Conservation (phyloP, 2,113 vertebrate genomes). For the Hypomesus transpacificus region DNA sequence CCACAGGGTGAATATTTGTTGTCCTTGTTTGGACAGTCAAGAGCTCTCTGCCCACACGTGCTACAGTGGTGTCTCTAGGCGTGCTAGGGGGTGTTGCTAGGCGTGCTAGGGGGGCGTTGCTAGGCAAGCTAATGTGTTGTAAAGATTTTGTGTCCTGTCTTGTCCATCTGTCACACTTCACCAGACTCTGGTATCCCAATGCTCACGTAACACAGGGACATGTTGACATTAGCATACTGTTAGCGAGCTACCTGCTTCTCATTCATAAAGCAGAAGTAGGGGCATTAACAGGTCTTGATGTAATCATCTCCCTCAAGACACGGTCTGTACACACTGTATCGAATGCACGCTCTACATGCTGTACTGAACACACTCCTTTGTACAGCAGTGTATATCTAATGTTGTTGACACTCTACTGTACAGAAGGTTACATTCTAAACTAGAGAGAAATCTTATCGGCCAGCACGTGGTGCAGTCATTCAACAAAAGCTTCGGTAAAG, state of each 20-base stretch:
- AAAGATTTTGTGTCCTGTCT: slow-evolving; percentile 30
- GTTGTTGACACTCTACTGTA: slow-evolving; percentile 20
- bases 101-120: no score
- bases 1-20: slow-evolving; percentile 57
- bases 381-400: not conserved
- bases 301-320: not conserved
- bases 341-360: no score
- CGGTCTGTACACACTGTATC: not conserved
- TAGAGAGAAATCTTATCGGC: not conserved
- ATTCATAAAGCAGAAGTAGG: slow-evolving; percentile 46
- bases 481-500: not conserved
- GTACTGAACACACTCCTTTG: slow-evolving; percentile 6
- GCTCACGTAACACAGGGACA: slow-evolving; percentile 9
- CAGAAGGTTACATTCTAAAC: not conserved
- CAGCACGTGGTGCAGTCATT: not conserved
- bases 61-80: not conserved
- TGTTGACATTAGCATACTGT: slow-evolving; percentile 3
- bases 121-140: not conserved
- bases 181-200: slow-evolving; percentile 5
- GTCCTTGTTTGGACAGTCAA: slow-evolving; percentile 40
- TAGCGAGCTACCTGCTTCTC: slow-evolving; percentile 13
- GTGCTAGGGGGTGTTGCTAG: not conserved
- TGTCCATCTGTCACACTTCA: slow-evolving; percentile 14
- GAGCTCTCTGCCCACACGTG: slow-evolving; percentile 8
- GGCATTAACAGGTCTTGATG: slow-evolving; percentile 15